phyloP scores from a whole-genome alignment of 2,113 vertebrate species.

The Cheirogaleus medius region DNA sequence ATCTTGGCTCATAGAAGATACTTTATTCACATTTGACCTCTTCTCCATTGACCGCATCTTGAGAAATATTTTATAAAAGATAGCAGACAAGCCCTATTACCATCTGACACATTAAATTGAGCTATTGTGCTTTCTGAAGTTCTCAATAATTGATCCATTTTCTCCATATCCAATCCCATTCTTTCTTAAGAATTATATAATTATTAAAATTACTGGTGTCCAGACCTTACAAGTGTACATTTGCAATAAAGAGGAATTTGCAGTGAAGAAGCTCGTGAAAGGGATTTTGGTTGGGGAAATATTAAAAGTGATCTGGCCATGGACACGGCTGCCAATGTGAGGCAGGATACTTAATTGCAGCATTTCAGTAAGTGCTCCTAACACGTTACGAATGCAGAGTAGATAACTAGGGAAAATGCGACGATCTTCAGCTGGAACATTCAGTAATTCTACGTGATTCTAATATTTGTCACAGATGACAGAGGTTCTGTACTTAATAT shows the following conservation, averaged over 20 bases:
- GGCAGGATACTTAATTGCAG: not conserved
- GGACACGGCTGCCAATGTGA: not conserved
- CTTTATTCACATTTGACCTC: not conserved
- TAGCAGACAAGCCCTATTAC: not conserved
- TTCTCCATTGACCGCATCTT: not conserved
- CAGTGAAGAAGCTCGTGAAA: not conserved
- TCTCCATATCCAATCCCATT: not conserved
- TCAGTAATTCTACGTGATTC: not conserved
- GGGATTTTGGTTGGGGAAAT: not conserved
- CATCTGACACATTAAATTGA: not conserved
- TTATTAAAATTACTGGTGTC: not conserved
- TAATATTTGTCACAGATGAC: not conserved
- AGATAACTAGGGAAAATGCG: not conserved
- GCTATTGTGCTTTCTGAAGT: not conserved
- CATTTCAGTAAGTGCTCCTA: not conserved
- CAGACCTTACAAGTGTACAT: not conserved
- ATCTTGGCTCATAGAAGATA: not conserved
- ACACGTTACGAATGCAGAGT: not conserved
- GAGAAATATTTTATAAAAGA: constrained; percentile 22
- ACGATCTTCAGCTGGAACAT: not conserved
- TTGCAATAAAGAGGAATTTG: not conserved
- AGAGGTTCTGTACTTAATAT: not conserved
- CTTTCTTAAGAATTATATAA: not conserved
- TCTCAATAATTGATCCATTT: not conserved
- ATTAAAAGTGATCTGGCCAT: not conserved